Percentiles rank a stretch among this genome's conserved stretches.
phyloP scores from a whole-genome alignment of 2,113 vertebrate genomes.

The Chloebia gouldiae region DNA sequence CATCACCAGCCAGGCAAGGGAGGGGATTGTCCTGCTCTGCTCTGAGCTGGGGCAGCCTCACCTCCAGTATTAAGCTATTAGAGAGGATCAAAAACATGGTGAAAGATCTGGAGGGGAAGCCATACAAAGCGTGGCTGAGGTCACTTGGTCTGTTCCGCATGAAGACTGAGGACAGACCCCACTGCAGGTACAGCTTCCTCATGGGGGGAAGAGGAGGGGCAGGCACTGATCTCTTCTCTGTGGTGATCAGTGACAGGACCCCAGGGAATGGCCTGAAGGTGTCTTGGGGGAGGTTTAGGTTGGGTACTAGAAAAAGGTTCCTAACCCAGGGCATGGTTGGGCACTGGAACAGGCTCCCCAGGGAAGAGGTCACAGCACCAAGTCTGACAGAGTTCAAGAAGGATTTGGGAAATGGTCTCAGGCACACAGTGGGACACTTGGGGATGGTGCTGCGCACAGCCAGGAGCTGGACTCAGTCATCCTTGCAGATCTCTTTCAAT shows the following conservation, averaged over 20 bases:
- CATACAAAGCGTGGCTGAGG: neutral
- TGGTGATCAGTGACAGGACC: neutral
- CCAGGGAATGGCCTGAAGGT: neutral
- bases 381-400: neutral
- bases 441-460: neutral
- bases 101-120: neutral
- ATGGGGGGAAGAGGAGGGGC: accelerated
- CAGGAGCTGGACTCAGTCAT: accelerated
- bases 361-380: neutral
- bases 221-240: neutral
- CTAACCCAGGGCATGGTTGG: neutral
- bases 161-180: neutral
- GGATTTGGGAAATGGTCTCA: neutral
- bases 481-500: neutral
- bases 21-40: no score
- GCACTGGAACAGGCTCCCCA: neutral
- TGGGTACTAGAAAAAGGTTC: neutral
- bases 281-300: no score
- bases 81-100: neutral
- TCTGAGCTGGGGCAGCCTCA: neutral
- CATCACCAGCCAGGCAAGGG: no score
- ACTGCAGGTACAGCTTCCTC: neutral
- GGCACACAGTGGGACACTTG: no score
- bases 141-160: neutral
- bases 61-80: neutral